A percentile compares a stretch with the other conserved stretches of the same genome.
phyloP scores from a whole-genome alignment of 2,797 vertebrate species.

The Chloroceryle amazona region DNA sequence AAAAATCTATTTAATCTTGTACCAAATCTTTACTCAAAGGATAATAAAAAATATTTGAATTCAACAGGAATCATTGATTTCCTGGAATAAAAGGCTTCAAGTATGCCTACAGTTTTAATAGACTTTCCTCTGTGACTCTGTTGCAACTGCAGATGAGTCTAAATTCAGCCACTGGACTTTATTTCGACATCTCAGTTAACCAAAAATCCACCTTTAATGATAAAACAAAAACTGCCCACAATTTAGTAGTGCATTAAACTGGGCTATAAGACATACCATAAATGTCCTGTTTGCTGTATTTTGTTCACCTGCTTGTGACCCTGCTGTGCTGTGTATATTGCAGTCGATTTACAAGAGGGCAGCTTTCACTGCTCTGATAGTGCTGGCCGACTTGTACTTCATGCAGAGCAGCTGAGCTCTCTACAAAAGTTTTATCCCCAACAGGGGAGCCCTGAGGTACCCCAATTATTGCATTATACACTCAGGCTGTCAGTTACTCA shows the following conservation, averaged over 20 bases:
- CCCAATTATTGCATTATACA: rapidly evolving
- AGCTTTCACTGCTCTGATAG: not conserved
- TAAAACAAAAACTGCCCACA: not conserved
- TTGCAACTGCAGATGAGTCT: not conserved
- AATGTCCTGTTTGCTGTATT: not conserved
- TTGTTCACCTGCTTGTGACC: not conserved
- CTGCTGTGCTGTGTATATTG: not conserved
- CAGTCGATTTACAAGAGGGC: not conserved
- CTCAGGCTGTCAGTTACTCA: not conserved
- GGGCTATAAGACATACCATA: not conserved
- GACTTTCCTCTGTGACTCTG: not conserved
- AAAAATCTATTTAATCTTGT: not conserved
- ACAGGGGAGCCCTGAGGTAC: not conserved
- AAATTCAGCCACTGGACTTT: not conserved
- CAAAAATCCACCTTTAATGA: not conserved
- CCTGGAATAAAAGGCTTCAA: not conserved
- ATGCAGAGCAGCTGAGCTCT: not conserved
- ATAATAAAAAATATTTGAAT: not conserved
- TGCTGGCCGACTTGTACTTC: not conserved
- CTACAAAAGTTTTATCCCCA: not conserved
- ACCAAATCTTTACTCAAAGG: not conserved
- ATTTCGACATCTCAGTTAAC: not conserved
- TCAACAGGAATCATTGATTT: not conserved
- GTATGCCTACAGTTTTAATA: not conserved
- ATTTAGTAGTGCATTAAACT: not conserved